These are phyloP conservation scores for Drosophila lacteicornis DNA, from an alignment of 1,140 invertebrate species.

Conservation along the genomic window DNA sequence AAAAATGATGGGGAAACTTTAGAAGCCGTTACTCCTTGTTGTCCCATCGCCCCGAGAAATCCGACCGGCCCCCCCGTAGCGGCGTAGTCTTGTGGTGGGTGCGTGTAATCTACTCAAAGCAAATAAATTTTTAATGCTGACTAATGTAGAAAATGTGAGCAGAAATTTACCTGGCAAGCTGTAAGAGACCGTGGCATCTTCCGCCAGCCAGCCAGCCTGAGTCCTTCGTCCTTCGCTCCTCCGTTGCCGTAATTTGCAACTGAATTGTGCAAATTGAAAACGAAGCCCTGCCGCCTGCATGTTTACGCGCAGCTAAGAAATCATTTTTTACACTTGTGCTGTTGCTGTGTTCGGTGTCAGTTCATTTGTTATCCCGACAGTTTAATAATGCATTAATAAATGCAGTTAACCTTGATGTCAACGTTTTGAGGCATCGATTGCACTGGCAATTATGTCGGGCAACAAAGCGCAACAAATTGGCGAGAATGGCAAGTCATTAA, in stretches of 20 bases:
- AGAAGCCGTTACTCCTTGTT: slow-evolving; percentile 54
- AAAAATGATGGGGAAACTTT: slow-evolving; percentile 51
- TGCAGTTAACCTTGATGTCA: slow-evolving; percentile 22
- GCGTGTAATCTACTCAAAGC: slow-evolving; percentile 79
- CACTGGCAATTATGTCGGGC: slow-evolving; percentile 22
- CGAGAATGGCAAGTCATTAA: slow-evolving; percentile 63
- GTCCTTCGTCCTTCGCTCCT: slow-evolving; percentile 22
- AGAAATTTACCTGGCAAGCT: slow-evolving; percentile 69
- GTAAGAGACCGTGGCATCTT: slow-evolving; percentile 27
- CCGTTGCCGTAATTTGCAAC: slow-evolving; percentile 50
- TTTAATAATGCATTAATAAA: slow-evolving; percentile 8
- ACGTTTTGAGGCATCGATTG: slow-evolving; percentile 30
- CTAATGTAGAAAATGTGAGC: slow-evolving; percentile 80
- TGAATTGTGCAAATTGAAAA: slow-evolving; percentile 60
- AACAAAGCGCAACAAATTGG: slow-evolving; percentile 54
- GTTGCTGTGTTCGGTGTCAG: not conserved
- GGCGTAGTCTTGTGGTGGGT: slow-evolving; percentile 38
- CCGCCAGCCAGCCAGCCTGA: slow-evolving; percentile 18
- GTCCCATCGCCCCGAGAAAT: slow-evolving; percentile 8
- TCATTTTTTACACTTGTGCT: slow-evolving; percentile 22
- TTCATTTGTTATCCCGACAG: slow-evolving; percentile 3
- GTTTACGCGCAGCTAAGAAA: slow-evolving; percentile 9
- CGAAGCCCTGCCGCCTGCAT: slow-evolving; percentile 21
- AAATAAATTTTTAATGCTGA: slow-evolving; percentile 83
- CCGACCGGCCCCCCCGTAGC: not conserved